These are phyloP conservation scores for Chelonus insularis DNA, from an alignment of 1,140 invertebrate species.

Conservation along the genomic window DNA sequence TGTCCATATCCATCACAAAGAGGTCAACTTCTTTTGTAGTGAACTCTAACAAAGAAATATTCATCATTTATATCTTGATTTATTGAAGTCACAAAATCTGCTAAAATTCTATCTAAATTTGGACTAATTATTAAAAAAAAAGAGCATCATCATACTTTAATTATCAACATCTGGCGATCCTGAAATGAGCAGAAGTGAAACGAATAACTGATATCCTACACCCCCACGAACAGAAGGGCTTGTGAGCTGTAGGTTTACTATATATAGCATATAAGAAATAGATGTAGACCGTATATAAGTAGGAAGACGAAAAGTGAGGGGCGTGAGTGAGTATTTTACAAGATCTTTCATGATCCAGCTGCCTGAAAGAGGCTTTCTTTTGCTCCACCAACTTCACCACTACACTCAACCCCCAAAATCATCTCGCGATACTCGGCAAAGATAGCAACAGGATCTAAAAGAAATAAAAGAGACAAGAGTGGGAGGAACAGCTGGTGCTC, in stretches of 20 bases:
- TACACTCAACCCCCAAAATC: slow-evolving; percentile 18
- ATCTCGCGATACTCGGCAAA: slow-evolving; percentile 23
- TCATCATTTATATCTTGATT: too few relatives aligned
- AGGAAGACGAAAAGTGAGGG: slow-evolving; percentile 16
- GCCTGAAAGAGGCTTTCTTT: background rate
- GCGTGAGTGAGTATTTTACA: slow-evolving; percentile 29
- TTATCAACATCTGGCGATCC: slow-evolving; percentile 25
- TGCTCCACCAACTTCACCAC: background rate
- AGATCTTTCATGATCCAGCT: slow-evolving; percentile 29
- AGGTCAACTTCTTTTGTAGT: too few relatives aligned
- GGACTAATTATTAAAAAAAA: background rate
- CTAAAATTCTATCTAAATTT: too few relatives aligned
- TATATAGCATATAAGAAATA: too few relatives aligned
- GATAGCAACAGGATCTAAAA: slow-evolving; percentile 29
- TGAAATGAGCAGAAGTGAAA: slow-evolving; percentile 1
- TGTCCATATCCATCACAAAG: too few relatives aligned
- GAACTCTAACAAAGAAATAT: too few relatives aligned
- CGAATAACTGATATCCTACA: slow-evolving; percentile 17
- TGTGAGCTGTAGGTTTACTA: too few relatives aligned
- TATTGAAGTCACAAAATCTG: too few relatives aligned
- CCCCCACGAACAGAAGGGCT: slow-evolving; percentile 25
- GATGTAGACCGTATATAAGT: background rate
- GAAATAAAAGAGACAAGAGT: slow-evolving; percentile 12
- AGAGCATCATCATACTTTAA: slow-evolving; percentile 18
- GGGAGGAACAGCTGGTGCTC: slow-evolving; percentile 31